Evolutionary conservation across 2,797 vertebrate species (phyloP).

Genomic region (Strix occidentalis): DNA sequence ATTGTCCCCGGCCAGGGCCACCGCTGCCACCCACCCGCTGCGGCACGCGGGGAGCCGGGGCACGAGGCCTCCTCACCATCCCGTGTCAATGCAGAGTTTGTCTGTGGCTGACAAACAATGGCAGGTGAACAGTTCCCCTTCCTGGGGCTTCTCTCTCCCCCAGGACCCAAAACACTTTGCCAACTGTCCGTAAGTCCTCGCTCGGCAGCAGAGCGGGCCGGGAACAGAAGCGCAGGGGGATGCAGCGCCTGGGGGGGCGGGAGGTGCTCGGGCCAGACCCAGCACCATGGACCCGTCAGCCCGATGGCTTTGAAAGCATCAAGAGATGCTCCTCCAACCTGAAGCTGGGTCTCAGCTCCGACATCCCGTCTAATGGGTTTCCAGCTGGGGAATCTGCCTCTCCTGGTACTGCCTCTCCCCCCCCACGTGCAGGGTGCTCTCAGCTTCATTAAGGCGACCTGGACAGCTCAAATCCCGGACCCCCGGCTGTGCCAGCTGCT

Average conservation of each 20-base stretch:
- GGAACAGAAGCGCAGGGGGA: background rate
- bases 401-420: background rate
- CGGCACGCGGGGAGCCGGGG: too few species aligned
- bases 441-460: accelerated
- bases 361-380: background rate
- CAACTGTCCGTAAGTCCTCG: background rate
- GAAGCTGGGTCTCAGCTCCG: background rate
- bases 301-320: accelerated
- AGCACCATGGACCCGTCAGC: background rate
- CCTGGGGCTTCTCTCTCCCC: background rate
- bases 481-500: accelerated
- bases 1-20: too few species aligned
- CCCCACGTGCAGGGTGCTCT: background rate
- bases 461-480: background rate
- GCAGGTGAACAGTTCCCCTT: background rate
- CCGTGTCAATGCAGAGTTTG: background rate
- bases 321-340: background rate
- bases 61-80: background rate
- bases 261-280: background rate
- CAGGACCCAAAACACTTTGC: background rate
- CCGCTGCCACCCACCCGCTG: too few species aligned
- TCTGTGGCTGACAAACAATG: background rate
- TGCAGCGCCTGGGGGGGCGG: background rate
- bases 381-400: background rate
- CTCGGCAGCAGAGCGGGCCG: accelerated